Conservation (phyloP, 1,140 invertebrate genomes). For the Cepaea nemoralis region DNA sequence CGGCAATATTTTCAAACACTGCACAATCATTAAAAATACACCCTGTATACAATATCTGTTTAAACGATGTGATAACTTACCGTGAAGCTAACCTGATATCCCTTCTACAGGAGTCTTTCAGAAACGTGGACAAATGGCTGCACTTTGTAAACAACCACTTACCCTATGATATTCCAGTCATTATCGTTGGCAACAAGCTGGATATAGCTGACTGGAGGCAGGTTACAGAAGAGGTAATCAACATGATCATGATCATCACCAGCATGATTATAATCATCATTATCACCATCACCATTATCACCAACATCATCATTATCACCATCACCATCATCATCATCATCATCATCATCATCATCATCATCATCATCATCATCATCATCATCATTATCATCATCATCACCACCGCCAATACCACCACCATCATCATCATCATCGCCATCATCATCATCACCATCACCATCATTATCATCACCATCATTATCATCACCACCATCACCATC, state of each 20-base stretch:
- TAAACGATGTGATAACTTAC: too few relatives aligned
- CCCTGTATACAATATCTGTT: too few relatives aligned
- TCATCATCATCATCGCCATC: too few relatives aligned
- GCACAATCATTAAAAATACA: too few relatives aligned
- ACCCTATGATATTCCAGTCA: constrained; percentile 1
- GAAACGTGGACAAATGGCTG: constrained; percentile 25
- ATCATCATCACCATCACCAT: background rate
- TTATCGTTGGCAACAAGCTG: constrained; percentile 18
- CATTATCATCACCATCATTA: background rate
- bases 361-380: background rate
- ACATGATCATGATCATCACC: too few relatives aligned
- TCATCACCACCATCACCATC: too few relatives aligned
- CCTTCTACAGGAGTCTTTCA: constrained; percentile 14
- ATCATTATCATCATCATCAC: too few relatives aligned
- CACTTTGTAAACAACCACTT: constrained; percentile 24
- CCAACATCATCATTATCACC: background rate
- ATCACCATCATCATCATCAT: background rate
- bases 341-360: background rate
- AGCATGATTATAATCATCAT: too few relatives aligned
- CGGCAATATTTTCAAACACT: too few relatives aligned
- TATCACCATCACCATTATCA: too few relatives aligned
- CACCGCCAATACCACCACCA: too few relatives aligned
- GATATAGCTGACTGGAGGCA: background rate
- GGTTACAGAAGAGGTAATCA: background rate
- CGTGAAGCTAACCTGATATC: too few relatives aligned